Evolutionary conservation across 2,888 invertebrate species (phyloP), one percentile per base, ranked within the genome.

Genomic region (Odontomyia ornata): DNA sequence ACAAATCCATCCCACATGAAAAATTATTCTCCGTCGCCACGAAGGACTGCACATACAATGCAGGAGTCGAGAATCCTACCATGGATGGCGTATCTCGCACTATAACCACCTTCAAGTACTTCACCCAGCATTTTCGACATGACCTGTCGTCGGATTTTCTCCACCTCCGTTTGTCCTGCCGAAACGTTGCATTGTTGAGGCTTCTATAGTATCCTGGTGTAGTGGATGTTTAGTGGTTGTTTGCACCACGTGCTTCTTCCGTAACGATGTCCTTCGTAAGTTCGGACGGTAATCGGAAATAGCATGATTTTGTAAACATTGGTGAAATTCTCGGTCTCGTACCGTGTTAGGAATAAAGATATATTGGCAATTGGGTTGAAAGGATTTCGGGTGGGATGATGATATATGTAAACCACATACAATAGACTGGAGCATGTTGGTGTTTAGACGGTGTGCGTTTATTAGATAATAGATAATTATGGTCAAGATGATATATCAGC

Each of bases 351-450:
- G 57, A 71, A 57, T 30, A 28, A 57, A 36, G 57, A 57, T 57
- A 36, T 36, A 57, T 73, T 18, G 36, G 36, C 25, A 27, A 67
- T 43, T n/a, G 11, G 13, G 30, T 56, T 13, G 73, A 30, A 57
- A 25, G 36, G 60, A 57, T 23, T 57, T n/a, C n/a, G 15, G 30
- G 75, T 76, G 64, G 75, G 77, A 76, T 71, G 64, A 79, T 79
- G 79, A 79, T 79, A 77, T 76, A 79, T 77, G 79, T 75, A 47
- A 52, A 79, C 79, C 79, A 72, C 79, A 79, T 79, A 79, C 79
- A 79, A 71, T 79, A 75, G 72, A 75, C 47, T 71, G 62, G 77
- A 27, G 60, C 76, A 77, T 76, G 77, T 77, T 76, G 76, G 76
- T 79, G 77, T 79, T 79, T 79, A 78, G 77, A 75, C 69, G 73